Base-by-base conservation (phyloP, 2,888 invertebrate genomes). In the Hydrotaea cyrtoneurina region DNA sequence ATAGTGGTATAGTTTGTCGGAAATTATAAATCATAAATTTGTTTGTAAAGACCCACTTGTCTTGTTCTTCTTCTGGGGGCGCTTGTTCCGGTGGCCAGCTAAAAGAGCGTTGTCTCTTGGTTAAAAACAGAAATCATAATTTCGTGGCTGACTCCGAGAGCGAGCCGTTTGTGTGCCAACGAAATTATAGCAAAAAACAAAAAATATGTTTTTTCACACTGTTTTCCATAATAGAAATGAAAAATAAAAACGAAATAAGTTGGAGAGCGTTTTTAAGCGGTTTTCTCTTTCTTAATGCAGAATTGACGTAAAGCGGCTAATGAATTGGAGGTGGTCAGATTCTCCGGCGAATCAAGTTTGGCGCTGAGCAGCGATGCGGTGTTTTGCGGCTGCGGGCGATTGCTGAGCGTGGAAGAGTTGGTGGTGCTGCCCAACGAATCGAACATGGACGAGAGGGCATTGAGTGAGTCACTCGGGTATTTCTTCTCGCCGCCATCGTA, bases 221-320 rank as follows among this genome's bases (percentile, higher is more conserved):
- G 86, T 86, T 87, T 87, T 86, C 80, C 86, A 82, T 85, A 85
- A 85, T 86, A 86, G 85, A 86, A 86, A 86, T 86, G 84, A 87
- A 86, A 87, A 86, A 86, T 72, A 86, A 86, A 87, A 87, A 89
- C 89, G 88, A 89, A 89, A 89, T 86, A 89, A 83, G 85, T 85
- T 69, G 87, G 85, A 87, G 83, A 87, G 86, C 86, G 85, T 86
- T 87, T 87, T 90, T 92, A 91, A 89, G 92, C 92, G 90, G 92
- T 91, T 89, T 91, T 91, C 89, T 98, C 98, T 89, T 98, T 98
- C 94, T 98, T 98, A 93, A 98, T 98, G 93, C 98, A 98, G 79
- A 99, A 95, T 93, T 98, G 98, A 92, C 99, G 98, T 87, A 99
- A 93, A 43, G 98, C 98, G 71, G 98, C 98, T 87, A 99, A 93